Evolutionary conservation across 1,140 invertebrate species (phyloP), one percentile per base, ranked within the genome.

Genomic region (Himalopsyche phryganea): DNA sequence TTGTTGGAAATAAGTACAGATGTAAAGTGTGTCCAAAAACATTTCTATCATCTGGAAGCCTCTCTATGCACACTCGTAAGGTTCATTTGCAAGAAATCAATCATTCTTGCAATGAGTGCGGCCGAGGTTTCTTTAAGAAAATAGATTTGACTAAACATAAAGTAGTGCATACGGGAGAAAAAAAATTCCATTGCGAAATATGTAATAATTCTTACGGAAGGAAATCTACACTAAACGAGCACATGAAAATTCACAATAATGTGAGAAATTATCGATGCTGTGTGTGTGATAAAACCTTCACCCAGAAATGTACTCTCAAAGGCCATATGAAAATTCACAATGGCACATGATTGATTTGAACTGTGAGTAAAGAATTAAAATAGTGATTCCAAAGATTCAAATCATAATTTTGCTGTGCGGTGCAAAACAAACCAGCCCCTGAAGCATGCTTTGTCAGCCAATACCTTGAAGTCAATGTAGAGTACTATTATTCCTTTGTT

Each of bases 191-290:
- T 50, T 83, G 83, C 67, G 69, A 73, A 4, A 66, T 75, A 3
- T 85, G 83, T 62, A 67, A 67, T 11, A 76, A 80, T 58, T 65
- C 67, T 0, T 80, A 68, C 20, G 69, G 66, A 7, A 62, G 67
- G 11, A 67, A 69, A 33, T 69, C 65, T 20, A 76, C 76, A 6
- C 61, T 81, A 73, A 91, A 86, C 36, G 82, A 92, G 28, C 94
- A 96, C 67, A 84, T 92, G 78, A 83, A 85, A 33, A 86, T 87
- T 18, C 89, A 92, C 65, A 73, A 76, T 1, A 79, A 84, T 5
- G 73, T 75, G 28, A 69, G 71, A 36, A 74, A 74, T 0, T 76
- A 69, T 47, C 68, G 68, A 20, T 80, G 77, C 55, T 36, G 58
- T 11, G 48, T 69, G 32, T 80, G 78, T 56, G 68, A 68, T 41